Percentiles rank a stretch among this genome's conserved stretches.
phyloP scores from a whole-genome alignment of 2,113 vertebrate genomes.

The Pteropus alecto region DNA sequence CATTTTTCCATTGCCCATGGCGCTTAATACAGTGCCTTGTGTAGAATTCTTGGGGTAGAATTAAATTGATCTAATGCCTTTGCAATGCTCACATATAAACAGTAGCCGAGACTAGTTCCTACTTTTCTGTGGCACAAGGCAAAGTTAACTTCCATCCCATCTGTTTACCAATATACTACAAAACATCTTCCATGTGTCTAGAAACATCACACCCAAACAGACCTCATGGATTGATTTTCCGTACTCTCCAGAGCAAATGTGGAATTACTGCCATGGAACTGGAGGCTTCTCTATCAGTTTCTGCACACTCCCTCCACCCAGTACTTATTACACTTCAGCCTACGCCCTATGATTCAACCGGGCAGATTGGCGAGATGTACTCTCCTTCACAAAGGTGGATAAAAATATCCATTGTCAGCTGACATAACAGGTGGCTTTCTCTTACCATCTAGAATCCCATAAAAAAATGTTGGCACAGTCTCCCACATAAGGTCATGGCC shows the following conservation, averaged over 20 bases:
- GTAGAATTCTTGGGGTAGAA: neutral
- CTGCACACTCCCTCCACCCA: neutral
- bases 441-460: constrained; percentile 43
- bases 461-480: neutral
- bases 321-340: constrained; percentile 50
- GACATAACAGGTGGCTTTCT: constrained; percentile 68
- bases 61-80: neutral
- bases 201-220: neutral
- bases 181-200: neutral
- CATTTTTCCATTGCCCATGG: neutral
- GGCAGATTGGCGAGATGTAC: constrained; percentile 50
- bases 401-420: constrained; percentile 63
- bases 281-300: neutral
- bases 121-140: neutral
- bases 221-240: neutral
- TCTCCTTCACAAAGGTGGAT: constrained; percentile 46
- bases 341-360: constrained; percentile 54
- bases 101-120: neutral
- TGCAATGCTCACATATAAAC: neutral
- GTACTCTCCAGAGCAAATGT: neutral
- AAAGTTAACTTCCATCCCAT: neutral
- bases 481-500: constrained; percentile 20
- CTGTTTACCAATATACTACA: neutral
- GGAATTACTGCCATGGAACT: neutral
- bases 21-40: neutral